Evolutionary conservation across 2,113 vertebrate species (phyloP), one percentile per base, ranked within the genome.

Genomic region (Sorex araneus): DNA sequence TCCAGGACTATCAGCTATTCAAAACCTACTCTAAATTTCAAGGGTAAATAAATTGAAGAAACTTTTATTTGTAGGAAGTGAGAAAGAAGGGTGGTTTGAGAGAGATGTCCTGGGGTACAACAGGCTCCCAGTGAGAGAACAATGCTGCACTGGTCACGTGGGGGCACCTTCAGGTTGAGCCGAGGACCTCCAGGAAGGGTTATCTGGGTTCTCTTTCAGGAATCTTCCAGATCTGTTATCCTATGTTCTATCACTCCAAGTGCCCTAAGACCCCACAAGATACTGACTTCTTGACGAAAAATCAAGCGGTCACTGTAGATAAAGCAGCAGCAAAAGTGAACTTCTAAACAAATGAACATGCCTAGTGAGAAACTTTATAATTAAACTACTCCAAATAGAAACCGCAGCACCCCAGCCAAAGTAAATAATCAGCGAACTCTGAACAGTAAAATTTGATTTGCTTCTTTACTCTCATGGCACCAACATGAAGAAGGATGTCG

Each of bases 1-100:
- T 54, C 36, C 40, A 70, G 75, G 45, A 69, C 66, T 94, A 23
- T 81, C 78, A 70, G 75, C 54, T 84, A 74, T 74, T 92, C 74
- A 73, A 63, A 79, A 32, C 54, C 92, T 80, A 86, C 70, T 66
- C 40, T n/a, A n/a, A 85, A 40, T 40, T n/a, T n/a, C n/a, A 74
- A 43, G 91, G 73, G 43, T 60, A 85, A 92, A 50, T 28, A 63
- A 30, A 32, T 78, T 30, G 73, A 64, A 66, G 83, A 54, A 69
- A 36, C 28, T 50, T 18, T 50, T 83, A 81, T 25, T 47, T 69
- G 45, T 69, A 54, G 40, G 74, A 40, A 40, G 19, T 3, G 6
- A 8, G 82, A 60, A 63, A 70, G 66, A 43, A 13, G 34, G 36
- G 30, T 54, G 30, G n/a, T 34, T 84, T 88, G 15, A 27, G 36